Percentiles rank a stretch among this genome's conserved stretches.
Evolutionary conservation across 2,113 vertebrate species (phyloP).

Genomic region (Mormyrus lacerda): DNA sequence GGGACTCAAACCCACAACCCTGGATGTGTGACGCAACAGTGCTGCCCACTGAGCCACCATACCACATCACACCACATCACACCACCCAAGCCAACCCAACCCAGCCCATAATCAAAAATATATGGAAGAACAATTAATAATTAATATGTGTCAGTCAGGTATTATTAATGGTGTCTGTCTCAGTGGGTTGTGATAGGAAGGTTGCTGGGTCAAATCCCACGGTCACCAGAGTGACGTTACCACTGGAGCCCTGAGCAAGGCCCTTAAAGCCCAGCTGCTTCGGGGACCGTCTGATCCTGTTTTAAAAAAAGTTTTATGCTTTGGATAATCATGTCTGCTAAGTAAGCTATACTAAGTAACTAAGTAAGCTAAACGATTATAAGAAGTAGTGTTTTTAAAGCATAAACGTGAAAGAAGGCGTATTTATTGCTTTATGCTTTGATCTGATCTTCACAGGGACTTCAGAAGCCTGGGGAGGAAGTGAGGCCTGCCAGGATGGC

Average conservation of each 20-base stretch:
- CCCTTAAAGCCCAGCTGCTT: not conserved
- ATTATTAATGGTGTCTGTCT: not conserved
- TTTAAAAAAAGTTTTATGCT: too few relatives aligned
- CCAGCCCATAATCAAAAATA: not conserved
- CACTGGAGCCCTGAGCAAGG: not conserved
- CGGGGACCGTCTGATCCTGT: not conserved
- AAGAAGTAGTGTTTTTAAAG: not conserved
- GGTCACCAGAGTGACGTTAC: not conserved
- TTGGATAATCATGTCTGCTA: too few relatives aligned
- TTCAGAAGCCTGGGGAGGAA: not conserved
- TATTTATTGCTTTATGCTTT: not conserved
- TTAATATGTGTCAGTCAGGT: not conserved
- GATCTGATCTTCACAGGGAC: not conserved
- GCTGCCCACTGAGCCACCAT: not conserved
- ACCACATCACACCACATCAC: too few relatives aligned
- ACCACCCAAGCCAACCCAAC: too few relatives aligned
- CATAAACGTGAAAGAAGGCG: not conserved
- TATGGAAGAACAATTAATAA: not conserved
- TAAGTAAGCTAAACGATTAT: not conserved
- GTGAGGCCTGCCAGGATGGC: not conserved
- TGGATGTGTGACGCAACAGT: not conserved
- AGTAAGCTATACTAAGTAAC: too few relatives aligned
- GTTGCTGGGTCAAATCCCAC: not conserved
- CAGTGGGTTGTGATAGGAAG: not conserved
- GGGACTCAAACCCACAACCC: not conserved